Percentiles rank a stretch among this genome's conserved stretches.
Evolutionary conservation across 2,888 invertebrate genomes (phyloP).

Genomic region (Acleris sparsana): DNA sequence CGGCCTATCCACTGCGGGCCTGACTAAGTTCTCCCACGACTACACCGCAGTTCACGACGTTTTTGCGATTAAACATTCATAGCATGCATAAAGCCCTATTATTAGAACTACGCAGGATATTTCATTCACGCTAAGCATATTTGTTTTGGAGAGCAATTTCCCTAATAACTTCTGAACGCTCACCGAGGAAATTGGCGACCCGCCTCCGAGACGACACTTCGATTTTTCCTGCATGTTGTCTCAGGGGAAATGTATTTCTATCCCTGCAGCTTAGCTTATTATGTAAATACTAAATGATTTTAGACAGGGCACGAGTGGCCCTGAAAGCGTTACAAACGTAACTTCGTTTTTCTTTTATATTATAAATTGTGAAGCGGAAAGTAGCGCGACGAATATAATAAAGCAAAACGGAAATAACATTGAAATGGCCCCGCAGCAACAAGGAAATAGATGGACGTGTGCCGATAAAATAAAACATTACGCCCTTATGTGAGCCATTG

Average conservation of each 20-base stretch:
- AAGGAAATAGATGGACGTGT: constrained; percentile 34
- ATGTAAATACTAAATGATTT: constrained; percentile 30
- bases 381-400: constrained; percentile 29
- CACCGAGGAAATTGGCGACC: constrained; percentile 64
- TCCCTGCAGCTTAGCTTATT: constrained; percentile 27
- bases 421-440: constrained; percentile 25
- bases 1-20: constrained; percentile 40
- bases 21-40: not conserved
- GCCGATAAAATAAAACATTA: constrained; percentile 35
- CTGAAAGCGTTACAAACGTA: constrained; percentile 1
- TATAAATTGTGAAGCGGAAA: constrained; percentile 21
- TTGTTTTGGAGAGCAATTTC: constrained; percentile 65
- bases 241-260: constrained; percentile 46
- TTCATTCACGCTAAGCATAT: constrained; percentile 49
- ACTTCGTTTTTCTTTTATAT: constrained; percentile 16
- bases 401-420: constrained; percentile 31
- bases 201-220: constrained; percentile 54
- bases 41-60: constrained; percentile 17
- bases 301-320: constrained; percentile 8
- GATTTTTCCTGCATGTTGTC: constrained; percentile 55
- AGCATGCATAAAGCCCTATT: constrained; percentile 40
- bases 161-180: constrained; percentile 61
- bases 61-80: constrained; percentile 59
- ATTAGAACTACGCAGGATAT: constrained; percentile 49
- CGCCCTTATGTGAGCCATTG: constrained; percentile 25